Base-by-base conservation (phyloP, 2,888 invertebrate genomes). In the Apocheima hispidaria region DNA sequence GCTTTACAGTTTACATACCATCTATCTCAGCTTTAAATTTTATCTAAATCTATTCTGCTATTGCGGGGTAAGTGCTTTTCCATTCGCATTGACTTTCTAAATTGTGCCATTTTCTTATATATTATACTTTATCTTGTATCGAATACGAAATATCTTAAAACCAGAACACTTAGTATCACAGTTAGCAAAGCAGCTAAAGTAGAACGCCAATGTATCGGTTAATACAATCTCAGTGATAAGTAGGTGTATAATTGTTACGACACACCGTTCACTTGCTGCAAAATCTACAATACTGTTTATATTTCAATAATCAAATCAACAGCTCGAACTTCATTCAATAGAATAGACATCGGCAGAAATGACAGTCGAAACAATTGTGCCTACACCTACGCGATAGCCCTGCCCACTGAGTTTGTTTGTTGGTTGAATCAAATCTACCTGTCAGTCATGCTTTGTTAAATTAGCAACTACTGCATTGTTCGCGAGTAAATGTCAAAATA, bases 271-370 rank as follows among this genome's bases (percentile, higher is more conserved):
- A 60, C 63, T 52, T 67, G 68, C 54, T 51, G 49, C 53, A 60
- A 59, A 62, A 59, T 51, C 53, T 55, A 61, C 68, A 63, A 55
- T 51, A 38, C 51, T 64, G 64, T 62, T 46, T 67, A 67, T 59
- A 61, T 54, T 58, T 54, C 38, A 57, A 58, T 48, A 59, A 60
- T 67, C 43, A 60, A 67, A 66, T 54, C 66, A 62, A 26, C 26
- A 52, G 23, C 51, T 55, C 30, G 30, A 43, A 30, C 36, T 59
- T 51, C 48, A 49, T 48, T 62, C 63, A 61, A 60, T 20, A 62
- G 64, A 64, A 52, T 53, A 58, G 43, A 62, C 65, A 69, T 68
- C 63, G 68, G 60, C 14, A 66, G 66, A 62, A 67, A 66, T 70
- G 66, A 69, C 69, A 66, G 52, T 53, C 54, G 46, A 52, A 59